Evolutionary conservation across 1,140 invertebrate genomes (phyloP).

Genomic region (Charaxes varanes): DNA sequence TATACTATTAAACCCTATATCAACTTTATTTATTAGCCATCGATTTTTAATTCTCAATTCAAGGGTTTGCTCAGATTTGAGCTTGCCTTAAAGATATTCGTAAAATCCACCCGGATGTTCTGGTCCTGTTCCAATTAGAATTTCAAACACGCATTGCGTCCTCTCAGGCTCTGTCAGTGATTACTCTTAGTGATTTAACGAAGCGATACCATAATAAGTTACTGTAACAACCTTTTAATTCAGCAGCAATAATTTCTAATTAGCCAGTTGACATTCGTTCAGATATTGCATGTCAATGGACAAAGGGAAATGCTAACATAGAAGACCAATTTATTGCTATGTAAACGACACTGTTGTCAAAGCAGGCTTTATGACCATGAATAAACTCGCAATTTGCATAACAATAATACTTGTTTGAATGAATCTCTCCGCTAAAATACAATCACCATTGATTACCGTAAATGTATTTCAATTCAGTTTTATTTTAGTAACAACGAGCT

Average conservation of each 20-base stretch:
- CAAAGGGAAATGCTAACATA: slow-evolving; percentile 27
- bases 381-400: slow-evolving; percentile 25
- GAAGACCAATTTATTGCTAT: slow-evolving; percentile 27
- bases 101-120: slow-evolving; percentile 10
- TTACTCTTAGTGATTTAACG: slow-evolving; percentile 49
- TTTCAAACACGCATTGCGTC: slow-evolving; percentile 31
- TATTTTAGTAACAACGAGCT: not conserved
- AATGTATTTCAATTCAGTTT: not conserved
- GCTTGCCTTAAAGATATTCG: no score
- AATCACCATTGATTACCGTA: not conserved
- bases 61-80: no score
- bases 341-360: slow-evolving; percentile 37
- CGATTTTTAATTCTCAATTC: no score
- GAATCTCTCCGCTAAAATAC: not conserved
- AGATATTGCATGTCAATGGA: slow-evolving; percentile 24
- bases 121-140: slow-evolving; percentile 27
- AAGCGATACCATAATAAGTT: slow-evolving; percentile 30
- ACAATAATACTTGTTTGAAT: slow-evolving; percentile 5
- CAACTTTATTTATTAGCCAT: no score
- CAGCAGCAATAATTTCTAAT: slow-evolving; percentile 45
- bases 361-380: slow-evolving; percentile 24
- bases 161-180: slow-evolving; percentile 26
- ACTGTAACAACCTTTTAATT: slow-evolving; percentile 32
- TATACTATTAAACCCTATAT: no score
- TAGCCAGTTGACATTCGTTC: slow-evolving; percentile 29